Conservation (phyloP, 1,140 invertebrate species). For the Copidosoma floridanum region DNA sequence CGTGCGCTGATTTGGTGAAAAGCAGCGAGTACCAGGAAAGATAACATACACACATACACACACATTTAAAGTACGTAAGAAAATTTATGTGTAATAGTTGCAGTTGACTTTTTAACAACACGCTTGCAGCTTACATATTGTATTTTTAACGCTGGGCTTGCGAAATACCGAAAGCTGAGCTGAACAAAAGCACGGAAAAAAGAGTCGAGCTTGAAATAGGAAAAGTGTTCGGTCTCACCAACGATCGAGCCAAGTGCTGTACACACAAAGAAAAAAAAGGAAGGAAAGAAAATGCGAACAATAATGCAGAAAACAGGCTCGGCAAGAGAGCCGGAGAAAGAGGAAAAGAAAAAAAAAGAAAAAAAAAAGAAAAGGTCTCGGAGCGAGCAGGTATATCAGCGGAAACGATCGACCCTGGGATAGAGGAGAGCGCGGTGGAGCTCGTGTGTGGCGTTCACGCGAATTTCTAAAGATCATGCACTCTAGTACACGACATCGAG, state of each 20-base stretch:
- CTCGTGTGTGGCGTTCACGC: not conserved
- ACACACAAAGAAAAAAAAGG: not conserved
- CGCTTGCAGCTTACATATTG: too few relatives aligned
- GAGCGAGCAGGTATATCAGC: slow-evolving; percentile 5
- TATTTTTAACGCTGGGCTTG: too few relatives aligned
- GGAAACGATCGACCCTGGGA: slow-evolving; percentile 12
- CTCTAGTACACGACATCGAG: too few relatives aligned
- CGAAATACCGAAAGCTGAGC: too few relatives aligned
- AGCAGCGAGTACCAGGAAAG: too few relatives aligned
- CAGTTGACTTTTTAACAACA: too few relatives aligned
- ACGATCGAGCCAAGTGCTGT: not conserved
- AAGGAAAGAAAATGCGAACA: not conserved
- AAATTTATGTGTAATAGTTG: too few relatives aligned
- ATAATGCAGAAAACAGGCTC: too few relatives aligned
- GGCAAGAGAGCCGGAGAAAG: not conserved
- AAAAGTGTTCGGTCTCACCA: not conserved
- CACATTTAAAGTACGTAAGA: too few relatives aligned
- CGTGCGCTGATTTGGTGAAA: too few relatives aligned
- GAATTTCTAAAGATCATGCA: slow-evolving; percentile 19
- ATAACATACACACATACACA: too few relatives aligned
- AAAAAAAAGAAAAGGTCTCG: slow-evolving; percentile 4
- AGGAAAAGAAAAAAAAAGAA: not conserved
- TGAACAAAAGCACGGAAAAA: too few relatives aligned
- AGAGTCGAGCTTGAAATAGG: not conserved
- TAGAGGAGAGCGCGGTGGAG: not conserved